Percentiles rank a stretch among this genome's conserved stretches.
These are phyloP conservation scores for Acrocephalus arundinaceus DNA, from an alignment of 2,113 vertebrate species.

Conservation along the genomic window DNA sequence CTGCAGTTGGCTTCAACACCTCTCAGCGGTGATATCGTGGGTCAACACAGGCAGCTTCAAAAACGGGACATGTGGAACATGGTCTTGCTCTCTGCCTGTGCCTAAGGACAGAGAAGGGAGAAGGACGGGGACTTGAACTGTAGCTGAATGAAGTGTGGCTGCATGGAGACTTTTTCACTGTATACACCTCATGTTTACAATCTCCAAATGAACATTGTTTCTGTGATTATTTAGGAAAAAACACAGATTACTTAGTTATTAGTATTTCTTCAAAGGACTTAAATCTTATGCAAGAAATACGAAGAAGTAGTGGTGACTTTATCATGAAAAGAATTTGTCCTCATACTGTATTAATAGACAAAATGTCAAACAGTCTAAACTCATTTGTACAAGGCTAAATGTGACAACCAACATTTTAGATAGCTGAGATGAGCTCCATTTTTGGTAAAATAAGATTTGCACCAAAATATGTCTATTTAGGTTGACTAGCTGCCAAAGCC, in stretches of 20 bases:
- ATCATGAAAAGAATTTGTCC: not conserved
- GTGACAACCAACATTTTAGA: not conserved
- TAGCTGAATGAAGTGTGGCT: not conserved
- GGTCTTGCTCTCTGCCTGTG: not conserved
- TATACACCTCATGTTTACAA: not conserved
- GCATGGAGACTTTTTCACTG: not conserved
- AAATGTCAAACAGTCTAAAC: not conserved
- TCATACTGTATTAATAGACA: not conserved
- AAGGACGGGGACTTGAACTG: not conserved
- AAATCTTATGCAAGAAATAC: not conserved
- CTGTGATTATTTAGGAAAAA: not conserved
- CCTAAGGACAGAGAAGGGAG: not conserved
- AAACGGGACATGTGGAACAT: not conserved
- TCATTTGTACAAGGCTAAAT: not conserved
- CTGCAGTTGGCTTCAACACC: not conserved
- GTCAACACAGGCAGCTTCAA: accelerated
- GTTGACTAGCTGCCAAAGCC: not conserved
- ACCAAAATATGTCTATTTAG: not conserved
- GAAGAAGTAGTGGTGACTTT: not conserved
- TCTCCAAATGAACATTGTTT: not conserved
- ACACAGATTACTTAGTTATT: not conserved
- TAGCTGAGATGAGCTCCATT: not conserved
- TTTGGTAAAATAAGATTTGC: not conserved
- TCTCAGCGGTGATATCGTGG: not conserved
- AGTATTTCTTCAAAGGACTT: not conserved